Evolutionary conservation across 2,797 vertebrate genomes (phyloP), one percentile per base, ranked within the genome.

Genomic region (Dendrocincla fuliginosa): DNA sequence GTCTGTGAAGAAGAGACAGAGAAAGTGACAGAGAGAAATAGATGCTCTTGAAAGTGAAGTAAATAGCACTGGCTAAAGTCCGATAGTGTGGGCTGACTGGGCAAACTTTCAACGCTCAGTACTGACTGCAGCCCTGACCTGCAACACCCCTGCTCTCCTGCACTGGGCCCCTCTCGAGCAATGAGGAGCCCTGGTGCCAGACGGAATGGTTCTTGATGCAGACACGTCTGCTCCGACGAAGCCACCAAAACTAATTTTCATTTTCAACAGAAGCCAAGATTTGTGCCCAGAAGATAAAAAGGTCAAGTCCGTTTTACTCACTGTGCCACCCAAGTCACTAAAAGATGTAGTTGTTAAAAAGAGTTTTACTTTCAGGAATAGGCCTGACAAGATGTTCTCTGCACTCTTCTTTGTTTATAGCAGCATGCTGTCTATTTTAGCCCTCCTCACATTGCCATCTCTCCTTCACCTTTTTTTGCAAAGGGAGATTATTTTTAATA

Each of bases 11-110:
- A 88, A 64, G 63, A 71, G 71, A 91, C 74, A 93, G 89, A 77
- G 70, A 92, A 81, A 93, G 75, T 49, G 87, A 82, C 81, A 88
- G 67, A 77, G 74, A 94, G 95, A 94, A 97, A 96, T 86, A 89
- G 87, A 86, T 97, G 95, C 93, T 97, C 96, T 96, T 96, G 93
- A 97, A 98, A 97, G 93, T 0, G 35, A 94, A 97, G 95, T 63
- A 97, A 97, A 97, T 84, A 95, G 96, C 78, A 87, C 87, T 95
- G 95, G 95, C 96, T 96, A 22, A 92, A 97, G 91, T 96, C 97
- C 83, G 79, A 97, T 9, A 73, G 85, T 89, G 89, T 55, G 80
- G 95, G 94, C 95, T 96, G 95, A 88, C 90, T 92, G 96, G 97
- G 96, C 95, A 97, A 94, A 84, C 65, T 67, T 95, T 97, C 97